A percentile compares a stretch with the other conserved stretches of the same genome.
Evolutionary conservation across 1,140 invertebrate genomes (phyloP).

Genomic region (Temnothorax nylanderi): DNA sequence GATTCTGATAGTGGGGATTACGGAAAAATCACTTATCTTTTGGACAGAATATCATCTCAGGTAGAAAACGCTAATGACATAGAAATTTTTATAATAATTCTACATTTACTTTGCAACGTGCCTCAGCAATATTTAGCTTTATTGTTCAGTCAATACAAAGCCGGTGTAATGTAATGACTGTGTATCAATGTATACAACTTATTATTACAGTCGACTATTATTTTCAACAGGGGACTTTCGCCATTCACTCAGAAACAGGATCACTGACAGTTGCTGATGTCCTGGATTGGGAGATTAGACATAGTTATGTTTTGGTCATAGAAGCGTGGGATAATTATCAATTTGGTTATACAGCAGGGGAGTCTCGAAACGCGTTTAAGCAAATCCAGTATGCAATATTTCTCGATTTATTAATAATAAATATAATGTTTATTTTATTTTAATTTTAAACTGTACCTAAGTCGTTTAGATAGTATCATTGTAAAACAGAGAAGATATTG

Average conservation of each 20-base stretch:
- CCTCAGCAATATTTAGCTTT: not conserved
- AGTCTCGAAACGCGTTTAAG: constrained; percentile 96
- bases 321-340: constrained; percentile 98
- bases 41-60: constrained; percentile 94
- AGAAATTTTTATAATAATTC: not conserved
- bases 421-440: not conserved
- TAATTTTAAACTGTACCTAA: not conserved
- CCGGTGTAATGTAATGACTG: not conserved
- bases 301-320: constrained; percentile 92
- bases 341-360: constrained; percentile 95
- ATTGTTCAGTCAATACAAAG: not conserved
- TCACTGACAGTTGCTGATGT: constrained; percentile 91
- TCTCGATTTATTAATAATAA: not conserved
- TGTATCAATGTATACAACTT: constrained; percentile 87
- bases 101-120: not conserved
- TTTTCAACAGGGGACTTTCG: constrained; percentile 90
- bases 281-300: constrained; percentile 93
- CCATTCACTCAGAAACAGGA: constrained; percentile 94
- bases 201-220: constrained; percentile 43
- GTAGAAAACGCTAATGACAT: constrained; percentile 80
- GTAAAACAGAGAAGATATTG: constrained; percentile 42
- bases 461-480: not conserved
- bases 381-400: constrained; percentile 91
- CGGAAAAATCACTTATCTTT: constrained; percentile 95
- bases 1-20: constrained; percentile 96